phyloP scores from a whole-genome alignment of 2,888 invertebrate genomes.

The Beris chalybata region DNA sequence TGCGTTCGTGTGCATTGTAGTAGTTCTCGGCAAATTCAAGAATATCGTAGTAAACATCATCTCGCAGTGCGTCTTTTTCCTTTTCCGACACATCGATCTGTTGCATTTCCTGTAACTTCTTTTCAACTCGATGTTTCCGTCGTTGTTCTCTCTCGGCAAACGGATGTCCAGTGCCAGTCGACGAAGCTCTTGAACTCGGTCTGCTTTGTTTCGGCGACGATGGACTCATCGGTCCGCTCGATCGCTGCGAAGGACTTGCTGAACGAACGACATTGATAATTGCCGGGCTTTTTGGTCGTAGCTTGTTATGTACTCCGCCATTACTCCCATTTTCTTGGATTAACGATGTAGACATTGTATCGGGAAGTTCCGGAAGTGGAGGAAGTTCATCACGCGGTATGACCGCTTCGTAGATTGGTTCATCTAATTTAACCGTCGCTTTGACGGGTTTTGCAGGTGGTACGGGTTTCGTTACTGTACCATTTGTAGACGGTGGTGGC shows the following conservation, averaged over 20 bases:
- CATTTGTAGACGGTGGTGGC: conserved; percentile 60
- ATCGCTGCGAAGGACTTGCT: conserved; percentile 45
- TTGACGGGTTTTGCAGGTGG: conserved; percentile 42
- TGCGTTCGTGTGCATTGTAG: conserved; percentile 86
- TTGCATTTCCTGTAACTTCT: conserved; percentile 81
- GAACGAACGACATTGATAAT: conserved; percentile 49
- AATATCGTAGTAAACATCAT: conserved; percentile 75
- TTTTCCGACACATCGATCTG: conserved; percentile 55
- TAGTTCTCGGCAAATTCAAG: conserved; percentile 91
- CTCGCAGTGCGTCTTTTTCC: conserved; percentile 52
- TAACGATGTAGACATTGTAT: conserved; percentile 35
- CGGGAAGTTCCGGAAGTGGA: conserved; percentile 53
- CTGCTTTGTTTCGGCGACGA: conserved; percentile 60
- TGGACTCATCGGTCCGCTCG: conserved; percentile 46
- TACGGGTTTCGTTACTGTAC: conserved; percentile 44
- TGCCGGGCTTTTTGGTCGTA: conserved; percentile 53
- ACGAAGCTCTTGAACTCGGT: conserved; percentile 58
- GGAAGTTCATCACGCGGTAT: conserved; percentile 64
- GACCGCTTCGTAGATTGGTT: conserved; percentile 86
- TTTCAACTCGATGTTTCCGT: conserved; percentile 81
- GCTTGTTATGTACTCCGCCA: conserved; percentile 37
- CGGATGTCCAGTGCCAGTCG: conserved; percentile 52
- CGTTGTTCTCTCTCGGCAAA: conserved; percentile 73
- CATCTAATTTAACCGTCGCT: conserved; percentile 55
- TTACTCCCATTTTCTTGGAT: conserved; percentile 38